Conservation (phyloP, 2,113 vertebrate species). For the Phoxinus phoxinus region DNA sequence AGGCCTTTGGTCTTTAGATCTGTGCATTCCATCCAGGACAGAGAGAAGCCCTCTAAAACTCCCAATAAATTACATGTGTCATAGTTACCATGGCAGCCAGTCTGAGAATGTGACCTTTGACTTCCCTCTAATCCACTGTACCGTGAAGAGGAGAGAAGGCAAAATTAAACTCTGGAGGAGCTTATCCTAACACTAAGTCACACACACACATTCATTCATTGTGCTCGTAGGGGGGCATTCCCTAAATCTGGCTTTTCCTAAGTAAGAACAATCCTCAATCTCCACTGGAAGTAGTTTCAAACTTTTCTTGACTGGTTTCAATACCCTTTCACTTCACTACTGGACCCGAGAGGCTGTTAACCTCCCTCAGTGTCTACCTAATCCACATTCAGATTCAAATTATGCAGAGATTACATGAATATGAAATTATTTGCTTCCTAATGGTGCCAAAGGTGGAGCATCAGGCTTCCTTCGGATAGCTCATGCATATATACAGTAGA, state of each 20-base stretch:
- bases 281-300: constrained; percentile 9
- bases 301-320: constrained; percentile 29
- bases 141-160: constrained; percentile 39
- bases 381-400: constrained; percentile 43
- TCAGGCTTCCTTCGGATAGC: constrained; percentile 11
- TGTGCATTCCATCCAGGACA: constrained; percentile 37
- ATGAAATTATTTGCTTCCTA: constrained; percentile 36
- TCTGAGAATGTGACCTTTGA: constrained; percentile 57
- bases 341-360: constrained; percentile 15
- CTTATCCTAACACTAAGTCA: constrained; percentile 28
- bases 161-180: constrained; percentile 49
- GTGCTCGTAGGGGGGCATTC: constrained; percentile 28
- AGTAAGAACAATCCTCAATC: constrained; percentile 34
- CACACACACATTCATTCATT: constrained; percentile 30
- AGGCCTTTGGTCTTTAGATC: neutral
- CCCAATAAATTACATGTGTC: constrained; percentile 50
- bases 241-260: constrained; percentile 29
- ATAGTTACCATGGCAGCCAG: constrained; percentile 51
- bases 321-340: constrained; percentile 30
- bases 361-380: constrained; percentile 17
- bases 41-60: constrained; percentile 41
- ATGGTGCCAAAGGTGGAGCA: constrained; percentile 41
- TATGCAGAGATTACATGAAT: constrained; percentile 43
- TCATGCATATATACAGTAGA: constrained; percentile 31
- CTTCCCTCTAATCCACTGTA: constrained; percentile 53